Evolutionary conservation across 2,797 vertebrate species (phyloP).

Genomic region (Cetoscarus ocellatus): DNA sequence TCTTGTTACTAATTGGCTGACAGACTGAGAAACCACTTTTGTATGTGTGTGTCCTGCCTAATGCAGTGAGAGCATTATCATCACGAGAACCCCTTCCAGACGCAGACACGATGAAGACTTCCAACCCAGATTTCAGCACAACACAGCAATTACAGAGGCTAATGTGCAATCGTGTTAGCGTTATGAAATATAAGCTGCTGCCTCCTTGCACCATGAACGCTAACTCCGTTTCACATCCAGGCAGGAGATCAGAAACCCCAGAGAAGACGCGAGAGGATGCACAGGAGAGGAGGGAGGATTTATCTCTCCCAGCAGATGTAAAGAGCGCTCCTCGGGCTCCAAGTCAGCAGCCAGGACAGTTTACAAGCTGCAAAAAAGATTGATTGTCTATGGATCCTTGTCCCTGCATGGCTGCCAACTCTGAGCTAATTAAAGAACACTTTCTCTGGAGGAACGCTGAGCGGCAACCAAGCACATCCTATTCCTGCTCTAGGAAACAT

Average conservation of each 20-base stretch:
- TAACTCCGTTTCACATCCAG: constrained; percentile 31
- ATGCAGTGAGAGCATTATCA: constrained; percentile 28
- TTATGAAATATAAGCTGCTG: constrained; percentile 34
- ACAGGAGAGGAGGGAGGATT: constrained; percentile 47
- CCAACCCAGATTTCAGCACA: constrained; percentile 45
- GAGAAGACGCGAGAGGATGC: constrained; percentile 25
- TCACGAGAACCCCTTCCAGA: constrained; percentile 28
- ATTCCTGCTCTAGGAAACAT: constrained; percentile 45
- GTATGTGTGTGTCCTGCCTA: constrained; percentile 36
- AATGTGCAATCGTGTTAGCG: constrained; percentile 45
- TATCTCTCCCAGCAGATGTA: constrained; percentile 71
- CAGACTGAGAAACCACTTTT: not conserved
- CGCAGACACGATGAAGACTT: constrained; percentile 43
- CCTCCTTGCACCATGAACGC: not conserved
- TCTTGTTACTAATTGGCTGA: not conserved
- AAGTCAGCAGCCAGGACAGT: constrained; percentile 72
- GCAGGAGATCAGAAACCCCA: constrained; percentile 18
- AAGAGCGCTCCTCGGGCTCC: constrained; percentile 52
- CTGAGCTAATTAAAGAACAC: constrained; percentile 79
- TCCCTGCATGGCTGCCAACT: constrained; percentile 65
- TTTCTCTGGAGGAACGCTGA: constrained; percentile 56
- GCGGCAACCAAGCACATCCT: constrained; percentile 50
- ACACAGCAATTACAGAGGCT: constrained; percentile 52
- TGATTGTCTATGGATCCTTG: constrained; percentile 74
- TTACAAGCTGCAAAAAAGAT: constrained; percentile 78